Evolutionary conservation across 2,797 vertebrate genomes (phyloP), one percentile per base, ranked within the genome.

Genomic region (Sebastes steindachneri): DNA sequence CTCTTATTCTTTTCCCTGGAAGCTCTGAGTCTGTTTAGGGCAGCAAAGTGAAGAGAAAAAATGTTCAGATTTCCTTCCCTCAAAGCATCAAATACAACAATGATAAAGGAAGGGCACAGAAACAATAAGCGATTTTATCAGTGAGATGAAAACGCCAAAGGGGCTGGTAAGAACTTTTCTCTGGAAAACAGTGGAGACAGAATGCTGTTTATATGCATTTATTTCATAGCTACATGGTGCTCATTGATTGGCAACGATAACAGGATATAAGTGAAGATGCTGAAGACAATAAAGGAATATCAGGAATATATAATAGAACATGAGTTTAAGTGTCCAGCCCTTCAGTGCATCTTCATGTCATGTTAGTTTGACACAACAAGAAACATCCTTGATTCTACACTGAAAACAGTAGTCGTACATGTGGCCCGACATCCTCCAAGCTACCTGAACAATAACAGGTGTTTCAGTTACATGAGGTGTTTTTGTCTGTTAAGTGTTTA

Each of bases 91-190:
- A 70, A 85, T 48, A 64, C 58, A 76, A 60, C 48, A 57, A 25
- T 17, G 66, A 77, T 41, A 77, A 59, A 68, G 29, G 31, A 58
- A 68, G 60, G 55, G 21, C 67, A 54, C 35, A 37, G 41, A 68
- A 79, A 74, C 64, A 64, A 73, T 59, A 76, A 87, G 26, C 3
- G 74, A 80, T 81, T 21, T 57, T 73, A 69, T 83, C 68, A 26
- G 45, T 2, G 57, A 55, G 67, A 84, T 67, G 48, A 77, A 75
- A 79, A 60, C n/a, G 58, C 69, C 29, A 5, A 6, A 15, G 21
- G 11, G 75, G 51, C 5, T 21, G 45, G 21, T 53, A 25, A 65
- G 63, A 79, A 73, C 7, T n/a, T 11, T 41, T 33, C 5, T 23
- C 21, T 26, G 23, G 41, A 58, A 19, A 68, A 31, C 51, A 62